Conservation (phyloP, 2,888 invertebrate genomes). For the Pristionchus entomophagus region DNA sequence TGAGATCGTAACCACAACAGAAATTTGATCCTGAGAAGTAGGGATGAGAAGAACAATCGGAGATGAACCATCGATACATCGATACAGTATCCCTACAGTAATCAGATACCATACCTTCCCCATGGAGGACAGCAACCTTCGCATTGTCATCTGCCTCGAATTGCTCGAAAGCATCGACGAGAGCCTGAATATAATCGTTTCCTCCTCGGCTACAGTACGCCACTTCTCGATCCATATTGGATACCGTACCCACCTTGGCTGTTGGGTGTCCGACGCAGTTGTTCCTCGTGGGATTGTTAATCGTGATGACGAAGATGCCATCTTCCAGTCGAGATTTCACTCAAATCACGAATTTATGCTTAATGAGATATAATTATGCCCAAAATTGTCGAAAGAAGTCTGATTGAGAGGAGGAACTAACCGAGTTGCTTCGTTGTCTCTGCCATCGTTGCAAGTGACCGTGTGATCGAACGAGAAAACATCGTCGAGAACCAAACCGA, state of each 20-base stretch:
- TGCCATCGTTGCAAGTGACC: conserved; percentile 41
- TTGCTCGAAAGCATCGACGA: conserved; percentile 83
- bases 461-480: conserved; percentile 35
- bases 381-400: not conserved
- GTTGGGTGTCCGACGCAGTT: conserved; percentile 85
- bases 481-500: not conserved
- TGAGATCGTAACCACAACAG: conserved; percentile 91
- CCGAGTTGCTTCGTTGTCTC: conserved; percentile 48
- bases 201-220: conserved; percentile 55
- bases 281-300: conserved; percentile 87
- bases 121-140: conserved; percentile 87
- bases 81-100: not conserved
- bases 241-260: conserved; percentile 51
- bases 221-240: not conserved
- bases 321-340: conserved; percentile 50
- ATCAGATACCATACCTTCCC: conserved; percentile 76
- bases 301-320: conserved; percentile 81
- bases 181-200: conserved; percentile 77
- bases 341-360: conserved; percentile 40
- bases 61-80: not conserved
- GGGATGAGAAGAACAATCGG: not conserved
- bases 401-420: not conserved
- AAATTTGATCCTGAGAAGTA: conserved; percentile 89
- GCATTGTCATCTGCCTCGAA: conserved; percentile 87
- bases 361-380: conserved; percentile 43